Conservation (phyloP, 2,113 vertebrate genomes). For the Girardinichthys multiradiatus region DNA sequence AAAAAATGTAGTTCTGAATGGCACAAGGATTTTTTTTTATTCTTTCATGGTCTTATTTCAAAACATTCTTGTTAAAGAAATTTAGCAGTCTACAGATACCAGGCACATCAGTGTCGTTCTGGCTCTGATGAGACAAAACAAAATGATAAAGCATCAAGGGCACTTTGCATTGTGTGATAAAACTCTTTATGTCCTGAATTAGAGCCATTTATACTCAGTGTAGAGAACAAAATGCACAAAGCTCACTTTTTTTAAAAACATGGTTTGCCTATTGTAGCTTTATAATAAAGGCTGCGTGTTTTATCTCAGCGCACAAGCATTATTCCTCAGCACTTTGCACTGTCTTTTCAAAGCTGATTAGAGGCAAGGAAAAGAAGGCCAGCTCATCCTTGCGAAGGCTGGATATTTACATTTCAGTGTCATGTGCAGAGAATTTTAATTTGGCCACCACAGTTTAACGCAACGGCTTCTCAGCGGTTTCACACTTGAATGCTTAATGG, state of each 20-base stretch:
- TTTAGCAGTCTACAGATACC: conserved; percentile 14
- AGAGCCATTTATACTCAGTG: conserved; percentile 36
- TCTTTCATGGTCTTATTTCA: conserved; percentile 18
- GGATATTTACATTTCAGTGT: conserved; percentile 75
- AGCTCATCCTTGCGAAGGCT: conserved; percentile 67
- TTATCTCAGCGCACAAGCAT: conserved; percentile 71
- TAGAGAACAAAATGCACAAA: conserved; percentile 43
- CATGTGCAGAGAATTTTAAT: conserved; percentile 69
- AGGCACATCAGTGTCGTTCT: conserved; percentile 3
- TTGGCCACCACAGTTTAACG: conserved; percentile 55
- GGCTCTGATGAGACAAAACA: conserved; percentile 11
- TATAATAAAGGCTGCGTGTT: conserved; percentile 73
- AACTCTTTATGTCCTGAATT: conserved; percentile 35
- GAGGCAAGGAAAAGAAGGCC: conserved; percentile 60
- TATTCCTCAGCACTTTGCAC: conserved; percentile 68
- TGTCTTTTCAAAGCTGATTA: conserved; percentile 74
- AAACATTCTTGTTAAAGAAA: conserved; percentile 18
- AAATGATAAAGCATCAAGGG: conserved; percentile 16
- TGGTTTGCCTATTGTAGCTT: conserved; percentile 66
- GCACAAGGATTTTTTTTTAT: background rate
- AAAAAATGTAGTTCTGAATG: background rate
- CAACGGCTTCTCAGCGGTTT: conserved; percentile 59
- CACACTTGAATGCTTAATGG: conserved; percentile 70
- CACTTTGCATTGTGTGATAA: conserved; percentile 7
- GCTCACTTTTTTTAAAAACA: conserved; percentile 66